Base-by-base conservation (phyloP, 2,113 vertebrate species). In the Dipodomys merriami region DNA sequence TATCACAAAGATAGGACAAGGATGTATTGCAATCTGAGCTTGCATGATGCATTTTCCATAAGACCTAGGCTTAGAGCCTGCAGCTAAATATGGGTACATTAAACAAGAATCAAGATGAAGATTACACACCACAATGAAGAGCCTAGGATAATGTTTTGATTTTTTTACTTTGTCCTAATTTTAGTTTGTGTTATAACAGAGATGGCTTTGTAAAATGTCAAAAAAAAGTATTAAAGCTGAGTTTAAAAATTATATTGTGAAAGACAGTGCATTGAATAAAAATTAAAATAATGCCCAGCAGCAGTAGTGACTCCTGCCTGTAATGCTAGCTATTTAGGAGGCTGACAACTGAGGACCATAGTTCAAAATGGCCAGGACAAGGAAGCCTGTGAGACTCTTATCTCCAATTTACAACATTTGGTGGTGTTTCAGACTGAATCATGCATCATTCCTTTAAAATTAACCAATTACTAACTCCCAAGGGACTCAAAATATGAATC, bases 141-240 rank as follows among this genome's bases (percentile, higher is more conserved):
- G 7, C 2, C 49, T 82, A 2, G 16, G 44, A 27, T 62, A 86
- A 77, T 81, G 12, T 68, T 94, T 46, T 73, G 23, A 44, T 29
- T 20, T 83, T 79, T 77, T 15, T 64, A 35, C 22, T 79, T 88
- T 78, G 25, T 72, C 71, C n/a, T 83, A 90, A 65, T 67, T 85
- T 83, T 93, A 73, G 7, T 19, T 90, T 87, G 44, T 57, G 22
- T 30, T 35, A 19, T 80, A 71, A 79, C 39, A 46, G 80, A 88
- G 29, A 62, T 0, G 33, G 33, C 29, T 94, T 74, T 46, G 25
- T 35, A 33, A 89, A 71, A 79, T 60, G 15, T 83, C 60, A 68
- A 77, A 86, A 62, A 64, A 29, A 15, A 49, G 49, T 46, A n/a
- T 18, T 25, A 53, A 83, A 72, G 16, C 0, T 2, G 20, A 74